A percentile compares a stretch with the other conserved stretches of the same genome.
phyloP scores from a whole-genome alignment of 2,113 vertebrate species.

The Apteryx mantelli region DNA sequence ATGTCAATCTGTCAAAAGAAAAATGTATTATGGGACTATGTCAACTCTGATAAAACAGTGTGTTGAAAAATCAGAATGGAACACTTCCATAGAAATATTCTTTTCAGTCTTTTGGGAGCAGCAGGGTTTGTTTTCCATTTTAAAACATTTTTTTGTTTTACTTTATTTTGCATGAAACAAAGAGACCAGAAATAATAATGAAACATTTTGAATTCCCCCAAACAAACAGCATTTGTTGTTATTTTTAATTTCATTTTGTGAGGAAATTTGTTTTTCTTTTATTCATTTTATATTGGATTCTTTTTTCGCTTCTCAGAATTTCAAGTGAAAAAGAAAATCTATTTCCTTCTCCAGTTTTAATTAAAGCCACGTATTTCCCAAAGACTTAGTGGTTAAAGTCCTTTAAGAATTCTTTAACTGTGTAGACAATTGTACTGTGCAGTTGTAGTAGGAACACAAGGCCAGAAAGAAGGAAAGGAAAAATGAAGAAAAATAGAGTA shows the following conservation, averaged over 20 bases:
- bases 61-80: conserved; percentile 13
- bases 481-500: not conserved
- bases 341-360: not conserved
- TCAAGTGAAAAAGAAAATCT: not conserved
- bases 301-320: not conserved
- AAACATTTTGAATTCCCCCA: not conserved
- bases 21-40: conserved; percentile 43
- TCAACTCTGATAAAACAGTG: conserved; percentile 22
- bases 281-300: not conserved
- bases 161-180: not conserved
- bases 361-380: not conserved
- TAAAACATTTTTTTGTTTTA: not conserved
- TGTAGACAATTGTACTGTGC: not conserved
- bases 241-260: not conserved
- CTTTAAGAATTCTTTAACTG: not conserved
- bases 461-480: not conserved
- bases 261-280: not conserved
- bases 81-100: not conserved
- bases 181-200: not conserved
- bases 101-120: not conserved
- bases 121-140: not conserved
- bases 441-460: not conserved
- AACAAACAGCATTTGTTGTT: not conserved
- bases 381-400: not conserved
- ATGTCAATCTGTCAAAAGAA: conserved; percentile 38